These are phyloP conservation scores for Protonemura montana DNA, from an alignment of 2,888 invertebrate genomes.

Conservation along the genomic window DNA sequence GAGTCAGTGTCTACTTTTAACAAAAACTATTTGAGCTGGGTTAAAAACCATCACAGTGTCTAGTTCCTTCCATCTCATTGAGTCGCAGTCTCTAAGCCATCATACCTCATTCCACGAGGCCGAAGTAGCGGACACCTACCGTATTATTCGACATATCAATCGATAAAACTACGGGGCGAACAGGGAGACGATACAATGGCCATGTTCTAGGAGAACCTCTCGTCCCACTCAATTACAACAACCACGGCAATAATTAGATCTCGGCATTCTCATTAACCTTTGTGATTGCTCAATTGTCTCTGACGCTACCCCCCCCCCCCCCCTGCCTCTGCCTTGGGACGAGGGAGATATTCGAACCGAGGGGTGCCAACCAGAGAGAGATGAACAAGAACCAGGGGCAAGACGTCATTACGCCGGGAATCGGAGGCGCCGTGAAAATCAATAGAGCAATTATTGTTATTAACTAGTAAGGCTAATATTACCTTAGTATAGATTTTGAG, in stretches of 20 bases:
- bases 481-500: neutral
- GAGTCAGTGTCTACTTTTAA: no score
- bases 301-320: neutral
- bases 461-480: neutral
- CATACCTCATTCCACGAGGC: no score
- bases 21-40: no score
- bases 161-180: neutral
- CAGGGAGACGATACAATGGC: neutral
- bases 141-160: neutral
- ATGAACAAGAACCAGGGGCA: neutral
- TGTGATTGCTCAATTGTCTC: conserved; percentile 34
- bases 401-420: neutral
- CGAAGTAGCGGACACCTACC: no score
- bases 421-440: neutral
- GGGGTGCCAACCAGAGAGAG: neutral
- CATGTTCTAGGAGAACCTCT: neutral
- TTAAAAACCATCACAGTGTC: no score
- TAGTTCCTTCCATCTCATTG: no score
- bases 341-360: neutral
- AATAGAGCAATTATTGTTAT: neutral
- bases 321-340: neutral
- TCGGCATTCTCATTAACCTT: conserved; percentile 31
- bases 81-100: no score
- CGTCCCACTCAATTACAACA: neutral
- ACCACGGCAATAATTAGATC: conserved; percentile 21